Conservation (phyloP, 2,113 vertebrate genomes). For the Oryzias curvinotus region DNA sequence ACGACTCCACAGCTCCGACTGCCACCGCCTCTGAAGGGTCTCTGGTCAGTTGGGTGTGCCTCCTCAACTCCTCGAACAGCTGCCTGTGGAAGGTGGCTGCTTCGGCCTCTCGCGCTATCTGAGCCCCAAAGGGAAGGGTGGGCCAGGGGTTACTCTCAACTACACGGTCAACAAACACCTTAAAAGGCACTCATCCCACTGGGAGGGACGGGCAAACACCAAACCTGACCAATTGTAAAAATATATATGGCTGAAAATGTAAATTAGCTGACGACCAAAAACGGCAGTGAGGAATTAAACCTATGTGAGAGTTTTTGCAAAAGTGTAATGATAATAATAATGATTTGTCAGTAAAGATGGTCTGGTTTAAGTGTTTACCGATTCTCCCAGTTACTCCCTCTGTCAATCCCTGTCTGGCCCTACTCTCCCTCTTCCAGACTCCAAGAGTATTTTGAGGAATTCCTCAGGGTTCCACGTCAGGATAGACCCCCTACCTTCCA, state of each 20-base stretch:
- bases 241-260: not conserved
- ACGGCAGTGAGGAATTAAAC: not conserved
- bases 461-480: slow-evolving; percentile 10
- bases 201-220: slow-evolving; percentile 39
- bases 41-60: slow-evolving; percentile 85
- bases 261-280: not conserved
- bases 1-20: slow-evolving; percentile 93
- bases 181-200: slow-evolving; percentile 35
- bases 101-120: slow-evolving; percentile 99
- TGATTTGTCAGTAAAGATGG: slow-evolving; percentile 5
- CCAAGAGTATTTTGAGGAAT: slow-evolving; percentile 1
- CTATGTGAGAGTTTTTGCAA: not conserved
- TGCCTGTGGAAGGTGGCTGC: slow-evolving; percentile 97
- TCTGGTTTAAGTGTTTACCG: slow-evolving; percentile 41
- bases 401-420: slow-evolving; percentile 64
- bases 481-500: slow-evolving; percentile 90
- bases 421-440: slow-evolving; percentile 52
- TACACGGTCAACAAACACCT: slow-evolving; percentile 22
- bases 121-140: slow-evolving; percentile 51
- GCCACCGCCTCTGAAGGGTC: slow-evolving; percentile 94
- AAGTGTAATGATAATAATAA: no score
- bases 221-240: slow-evolving; percentile 17
- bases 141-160: slow-evolving; percentile 58
- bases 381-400: slow-evolving; percentile 20
- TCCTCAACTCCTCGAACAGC: slow-evolving; percentile 95